A percentile compares a stretch with the other conserved stretches of the same genome.
Conservation (phyloP, 2,113 vertebrate species). For the Pachypanchax playfairii region DNA sequence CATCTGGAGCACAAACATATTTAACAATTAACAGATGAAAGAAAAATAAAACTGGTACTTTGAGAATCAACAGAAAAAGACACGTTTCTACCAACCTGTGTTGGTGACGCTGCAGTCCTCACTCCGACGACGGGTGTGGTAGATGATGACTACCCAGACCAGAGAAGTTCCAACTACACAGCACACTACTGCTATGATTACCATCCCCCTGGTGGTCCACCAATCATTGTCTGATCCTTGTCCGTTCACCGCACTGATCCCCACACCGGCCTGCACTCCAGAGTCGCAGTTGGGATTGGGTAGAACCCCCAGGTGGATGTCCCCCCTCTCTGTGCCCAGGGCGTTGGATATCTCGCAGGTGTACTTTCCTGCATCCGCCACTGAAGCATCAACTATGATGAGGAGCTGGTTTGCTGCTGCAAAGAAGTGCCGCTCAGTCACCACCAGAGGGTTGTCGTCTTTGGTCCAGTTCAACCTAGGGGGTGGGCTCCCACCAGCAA, state of each 20-base stretch:
- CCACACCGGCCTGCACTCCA: slow-evolving; percentile 76
- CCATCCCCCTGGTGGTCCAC: slow-evolving; percentile 95
- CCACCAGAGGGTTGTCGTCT: slow-evolving; percentile 88
- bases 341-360: slow-evolving; percentile 98
- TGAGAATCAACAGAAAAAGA: not conserved
- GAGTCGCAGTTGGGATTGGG: slow-evolving; percentile 93
- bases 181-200: slow-evolving; percentile 98
- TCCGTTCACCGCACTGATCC: slow-evolving; percentile 51
- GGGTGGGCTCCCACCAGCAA: slow-evolving; percentile 91
- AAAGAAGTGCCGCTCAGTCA: slow-evolving; percentile 95
- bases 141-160: slow-evolving; percentile 99
- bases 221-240: slow-evolving; percentile 83
- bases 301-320: slow-evolving; percentile 86
- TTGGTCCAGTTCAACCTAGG: slow-evolving; percentile 96
- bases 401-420: slow-evolving; percentile 95
- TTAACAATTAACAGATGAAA: not conserved
- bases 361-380: slow-evolving; percentile 91
- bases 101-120: slow-evolving; percentile 97
- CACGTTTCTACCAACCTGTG: slow-evolving; percentile 82
- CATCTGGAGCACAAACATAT: slow-evolving; percentile 78
- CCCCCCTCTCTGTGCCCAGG: slow-evolving; percentile 90
- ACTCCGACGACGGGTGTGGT: slow-evolving; percentile 92
- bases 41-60: not conserved
- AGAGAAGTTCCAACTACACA: slow-evolving; percentile 98
- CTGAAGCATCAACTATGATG: slow-evolving; percentile 91